Evolutionary conservation across 1,140 invertebrate genomes (phyloP), one percentile per base, ranked within the genome.

Genomic region (Berghia stephanieae): DNA sequence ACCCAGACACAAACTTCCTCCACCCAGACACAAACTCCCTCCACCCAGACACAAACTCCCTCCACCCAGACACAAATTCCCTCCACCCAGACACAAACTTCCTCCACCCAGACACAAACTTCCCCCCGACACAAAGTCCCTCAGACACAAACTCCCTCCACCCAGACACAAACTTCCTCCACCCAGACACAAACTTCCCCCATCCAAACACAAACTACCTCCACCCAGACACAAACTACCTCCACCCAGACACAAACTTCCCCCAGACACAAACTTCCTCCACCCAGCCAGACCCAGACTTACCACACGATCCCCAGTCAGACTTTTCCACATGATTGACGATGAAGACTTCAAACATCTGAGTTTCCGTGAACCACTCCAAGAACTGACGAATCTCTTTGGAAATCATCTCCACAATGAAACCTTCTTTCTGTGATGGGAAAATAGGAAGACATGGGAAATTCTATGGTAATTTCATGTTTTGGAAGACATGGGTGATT

Each of bases 301-400:
- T 74, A 85, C 84, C 81, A 75, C 82, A 78, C 13, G 81, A 80
- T 43, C 80, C 79, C 75, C 77, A 79, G 46, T 79, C 71, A n/a
- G 44, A 78, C 73, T 81, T 82, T 52, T 88, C 85, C 36, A 83
- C 46, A 40, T 86, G 81, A n/a, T 85, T 80, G 44, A 76, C 83
- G 27, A 91, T 89, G 79, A 92, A 92, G 16, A 89, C 82, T 71
- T 90, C 86, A 85, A 95, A 96, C 94, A 95, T 95, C 21, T 94
- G 93, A 10, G 94, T 95, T 86, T 95, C 94, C 0, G 93, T 92
- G 88, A 96, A 95, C 94, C 94, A 95, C 80, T 95, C 93, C 10
- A 95, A 89, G 86, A 95, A 95, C 74, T 92, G 83, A 21, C 83
- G 91, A 31, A 93, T 91, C 67, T 92, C 92, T 85, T 93, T 92